Evolutionary conservation across 2,113 vertebrate species (phyloP).

Genomic region (Bostrychus sinensis): DNA sequence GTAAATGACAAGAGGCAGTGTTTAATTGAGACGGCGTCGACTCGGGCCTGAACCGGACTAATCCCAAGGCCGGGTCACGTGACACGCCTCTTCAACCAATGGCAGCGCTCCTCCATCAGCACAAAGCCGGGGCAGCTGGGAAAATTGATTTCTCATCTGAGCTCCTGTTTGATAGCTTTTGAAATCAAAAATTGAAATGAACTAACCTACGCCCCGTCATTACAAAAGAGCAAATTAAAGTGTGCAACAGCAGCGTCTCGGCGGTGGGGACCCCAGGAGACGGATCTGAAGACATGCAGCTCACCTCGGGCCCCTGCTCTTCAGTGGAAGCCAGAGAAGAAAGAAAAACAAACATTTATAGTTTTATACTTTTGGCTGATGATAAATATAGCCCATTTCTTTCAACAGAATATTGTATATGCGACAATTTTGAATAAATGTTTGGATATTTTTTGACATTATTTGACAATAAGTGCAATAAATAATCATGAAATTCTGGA

Average conservation of each 20-base stretch:
- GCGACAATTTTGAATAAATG: too few relatives aligned
- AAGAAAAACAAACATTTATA: not conserved
- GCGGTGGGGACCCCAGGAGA: constrained; percentile 87
- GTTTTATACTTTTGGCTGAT: not conserved
- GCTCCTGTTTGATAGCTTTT: constrained; percentile 99
- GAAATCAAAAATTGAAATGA: constrained; percentile 99
- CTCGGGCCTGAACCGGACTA: constrained; percentile 94
- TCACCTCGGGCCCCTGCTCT: constrained; percentile 45
- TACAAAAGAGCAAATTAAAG: constrained; percentile 99
- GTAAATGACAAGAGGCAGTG: constrained; percentile 99
- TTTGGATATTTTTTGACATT: too few relatives aligned
- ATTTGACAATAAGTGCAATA: too few relatives aligned
- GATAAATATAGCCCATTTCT: too few relatives aligned
- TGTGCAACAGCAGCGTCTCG: constrained; percentile 87
- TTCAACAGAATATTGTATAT: too few relatives aligned
- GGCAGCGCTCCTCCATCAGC: constrained; percentile 75
- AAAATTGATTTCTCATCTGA: constrained; percentile 99
- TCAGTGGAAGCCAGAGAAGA: not conserved
- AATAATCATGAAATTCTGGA: not conserved
- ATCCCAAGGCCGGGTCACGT: constrained; percentile 91
- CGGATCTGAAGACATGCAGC: constrained; percentile 85
- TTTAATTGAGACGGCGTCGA: constrained; percentile 99
- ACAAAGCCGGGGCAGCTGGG: constrained; percentile 99
- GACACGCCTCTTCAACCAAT: constrained; percentile 86
- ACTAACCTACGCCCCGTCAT: constrained; percentile 98